Conservation (phyloP, 2,888 invertebrate species). For the Criorhina ranunculi region DNA sequence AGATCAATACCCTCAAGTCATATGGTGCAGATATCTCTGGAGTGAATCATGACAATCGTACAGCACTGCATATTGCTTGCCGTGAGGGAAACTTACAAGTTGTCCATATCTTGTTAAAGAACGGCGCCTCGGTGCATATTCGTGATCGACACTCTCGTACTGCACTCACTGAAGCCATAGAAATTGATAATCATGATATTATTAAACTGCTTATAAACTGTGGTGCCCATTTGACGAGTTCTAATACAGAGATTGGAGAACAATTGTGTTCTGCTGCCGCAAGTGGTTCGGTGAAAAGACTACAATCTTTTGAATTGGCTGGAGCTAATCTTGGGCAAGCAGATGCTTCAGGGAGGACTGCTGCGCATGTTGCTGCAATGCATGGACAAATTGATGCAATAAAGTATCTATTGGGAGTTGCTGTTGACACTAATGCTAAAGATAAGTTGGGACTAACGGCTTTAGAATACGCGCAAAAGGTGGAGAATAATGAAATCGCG, state of each 20-base stretch:
- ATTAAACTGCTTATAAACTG: constrained; percentile 89
- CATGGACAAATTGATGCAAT: constrained; percentile 86
- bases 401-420: constrained; percentile 85
- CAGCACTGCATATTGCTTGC: constrained; percentile 93
- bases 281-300: constrained; percentile 86
- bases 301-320: constrained; percentile 87
- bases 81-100: constrained; percentile 88
- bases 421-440: constrained; percentile 82
- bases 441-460: constrained; percentile 87
- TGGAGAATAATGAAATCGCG: constrained; percentile 76
- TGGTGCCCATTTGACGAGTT: constrained; percentile 90
- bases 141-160: constrained; percentile 90
- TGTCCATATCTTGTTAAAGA: constrained; percentile 89
- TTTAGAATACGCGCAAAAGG: constrained; percentile 85
- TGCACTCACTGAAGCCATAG: constrained; percentile 89
- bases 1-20: constrained; percentile 82
- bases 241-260: constrained; percentile 87
- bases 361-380: constrained; percentile 89
- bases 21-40: constrained; percentile 91
- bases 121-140: constrained; percentile 93
- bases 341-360: constrained; percentile 88
- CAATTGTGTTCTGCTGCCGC: constrained; percentile 89
- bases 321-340: constrained; percentile 88
- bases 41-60: constrained; percentile 90
- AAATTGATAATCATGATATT: constrained; percentile 87